These are phyloP conservation scores for Drosophila orosa DNA, from an alignment of 1,140 invertebrate genomes.

Conservation along the genomic window DNA sequence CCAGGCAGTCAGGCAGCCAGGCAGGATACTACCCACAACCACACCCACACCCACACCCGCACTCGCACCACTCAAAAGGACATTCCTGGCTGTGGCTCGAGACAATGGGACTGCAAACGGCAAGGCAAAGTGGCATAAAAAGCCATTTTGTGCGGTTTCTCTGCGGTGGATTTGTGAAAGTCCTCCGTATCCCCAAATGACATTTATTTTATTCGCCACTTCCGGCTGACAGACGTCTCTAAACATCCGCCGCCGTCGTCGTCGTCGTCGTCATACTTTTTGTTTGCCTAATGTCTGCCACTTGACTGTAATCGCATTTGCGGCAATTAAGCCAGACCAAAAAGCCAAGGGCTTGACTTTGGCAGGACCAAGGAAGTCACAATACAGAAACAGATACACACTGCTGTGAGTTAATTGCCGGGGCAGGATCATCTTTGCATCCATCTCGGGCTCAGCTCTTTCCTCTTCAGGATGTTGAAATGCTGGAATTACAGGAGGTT, in stretches of 20 bases:
- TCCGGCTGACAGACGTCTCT: slow-evolving; percentile 77
- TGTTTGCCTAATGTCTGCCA: slow-evolving; percentile 79
- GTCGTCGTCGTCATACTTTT: slow-evolving; percentile 70
- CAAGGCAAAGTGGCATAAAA: slow-evolving; percentile 65
- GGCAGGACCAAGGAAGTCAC: slow-evolving; percentile 34
- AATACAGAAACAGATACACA: slow-evolving; percentile 1
- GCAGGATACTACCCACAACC: slow-evolving; percentile 12
- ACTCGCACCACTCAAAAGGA: background rate
- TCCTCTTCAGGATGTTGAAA: background rate
- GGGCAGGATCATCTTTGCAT: slow-evolving; percentile 65
- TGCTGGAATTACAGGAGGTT: slow-evolving; percentile 5
- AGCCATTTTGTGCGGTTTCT: slow-evolving; percentile 78
- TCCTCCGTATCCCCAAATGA: slow-evolving; percentile 50
- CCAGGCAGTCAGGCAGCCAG: background rate
- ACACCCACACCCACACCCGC: background rate
- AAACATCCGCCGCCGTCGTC: slow-evolving; percentile 63
- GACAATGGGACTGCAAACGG: slow-evolving; percentile 19
- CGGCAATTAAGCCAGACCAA: slow-evolving; percentile 71
- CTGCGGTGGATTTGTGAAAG: slow-evolving; percentile 36
- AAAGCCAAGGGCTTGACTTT: slow-evolving; percentile 66
- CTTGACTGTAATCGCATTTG: slow-evolving; percentile 81
- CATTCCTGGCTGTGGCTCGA: slow-evolving; percentile 17
- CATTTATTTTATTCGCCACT: slow-evolving; percentile 81
- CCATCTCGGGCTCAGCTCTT: slow-evolving; percentile 10
- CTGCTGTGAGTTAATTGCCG: slow-evolving; percentile 64